phyloP scores from a whole-genome alignment of 1,140 invertebrate species.

The Heliothis virescens region DNA sequence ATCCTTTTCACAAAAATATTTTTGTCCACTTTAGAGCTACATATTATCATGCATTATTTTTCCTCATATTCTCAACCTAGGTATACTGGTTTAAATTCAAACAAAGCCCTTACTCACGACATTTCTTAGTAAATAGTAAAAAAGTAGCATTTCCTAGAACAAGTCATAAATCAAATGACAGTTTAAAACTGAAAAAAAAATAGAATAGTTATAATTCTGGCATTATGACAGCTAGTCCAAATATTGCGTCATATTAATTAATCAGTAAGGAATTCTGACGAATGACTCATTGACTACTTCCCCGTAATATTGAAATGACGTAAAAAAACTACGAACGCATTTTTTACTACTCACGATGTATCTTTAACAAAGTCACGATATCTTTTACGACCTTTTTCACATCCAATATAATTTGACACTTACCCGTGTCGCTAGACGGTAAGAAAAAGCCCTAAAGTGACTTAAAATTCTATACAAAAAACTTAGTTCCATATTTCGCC shows the following conservation, averaged over 20 bases:
- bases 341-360: not conserved
- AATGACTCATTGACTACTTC: slow-evolving; percentile 14
- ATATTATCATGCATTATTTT: no score
- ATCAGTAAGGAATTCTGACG: slow-evolving; percentile 12
- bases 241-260: slow-evolving; percentile 19
- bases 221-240: no score
- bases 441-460: not conserved
- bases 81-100: no score
- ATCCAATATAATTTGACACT: not conserved
- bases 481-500: not conserved
- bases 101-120: no score
- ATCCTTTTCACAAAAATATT: no score
- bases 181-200: no score
- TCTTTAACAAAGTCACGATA: not conserved
- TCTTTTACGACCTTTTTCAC: not conserved
- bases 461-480: not conserved
- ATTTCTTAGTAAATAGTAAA: no score
- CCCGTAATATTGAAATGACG: slow-evolving; percentile 3
- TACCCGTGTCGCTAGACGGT: not conserved
- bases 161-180: no score
- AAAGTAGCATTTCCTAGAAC: no score
- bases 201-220: no score
- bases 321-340: slow-evolving; percentile 10
- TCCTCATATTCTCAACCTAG: no score
- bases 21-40: no score